phyloP scores from a whole-genome alignment of 2,797 vertebrate species.

The Lateolabrax maculatus region DNA sequence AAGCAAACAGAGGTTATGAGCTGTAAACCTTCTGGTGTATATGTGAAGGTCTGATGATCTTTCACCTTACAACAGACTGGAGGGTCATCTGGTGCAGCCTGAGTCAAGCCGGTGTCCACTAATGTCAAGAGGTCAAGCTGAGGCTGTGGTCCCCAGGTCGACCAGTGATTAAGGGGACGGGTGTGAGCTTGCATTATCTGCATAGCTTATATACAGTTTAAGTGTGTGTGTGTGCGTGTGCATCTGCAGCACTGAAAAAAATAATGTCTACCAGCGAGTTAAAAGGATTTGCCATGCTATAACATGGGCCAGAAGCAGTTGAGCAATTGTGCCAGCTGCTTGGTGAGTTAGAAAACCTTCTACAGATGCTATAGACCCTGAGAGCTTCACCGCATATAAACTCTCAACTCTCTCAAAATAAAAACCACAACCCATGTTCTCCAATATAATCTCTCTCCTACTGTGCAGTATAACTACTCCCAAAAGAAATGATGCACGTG shows the following conservation, averaged over 20 bases:
- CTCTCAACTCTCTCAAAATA: neutral
- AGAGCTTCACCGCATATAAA: neutral
- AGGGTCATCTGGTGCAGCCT: neutral
- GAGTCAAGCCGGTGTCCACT: neutral
- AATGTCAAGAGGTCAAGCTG: constrained; percentile 22
- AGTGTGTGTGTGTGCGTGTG: constrained; percentile 8
- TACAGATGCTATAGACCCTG: constrained; percentile 7
- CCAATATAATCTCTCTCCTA: neutral
- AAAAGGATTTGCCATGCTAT: constrained; percentile 32
- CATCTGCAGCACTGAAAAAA: constrained; percentile 15
- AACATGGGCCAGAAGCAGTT: constrained; percentile 28
- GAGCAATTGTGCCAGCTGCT: constrained; percentile 50
- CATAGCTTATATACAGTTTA: constrained; percentile 1
- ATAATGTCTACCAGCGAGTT: constrained; percentile 2
- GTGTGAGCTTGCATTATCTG: constrained; percentile 34
- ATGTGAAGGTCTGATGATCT: neutral
- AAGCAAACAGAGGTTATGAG: constrained; percentile 10
- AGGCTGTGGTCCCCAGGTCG: constrained; percentile 10
- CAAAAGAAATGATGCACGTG: neutral
- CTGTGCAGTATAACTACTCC: neutral
- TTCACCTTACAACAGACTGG: neutral
- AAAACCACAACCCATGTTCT: neutral
- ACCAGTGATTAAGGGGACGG: neutral
- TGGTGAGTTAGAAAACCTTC: constrained; percentile 10
- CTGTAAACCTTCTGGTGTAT: neutral